Conservation (phyloP, 2,797 vertebrate species). For the Syncerus caffer region DNA sequence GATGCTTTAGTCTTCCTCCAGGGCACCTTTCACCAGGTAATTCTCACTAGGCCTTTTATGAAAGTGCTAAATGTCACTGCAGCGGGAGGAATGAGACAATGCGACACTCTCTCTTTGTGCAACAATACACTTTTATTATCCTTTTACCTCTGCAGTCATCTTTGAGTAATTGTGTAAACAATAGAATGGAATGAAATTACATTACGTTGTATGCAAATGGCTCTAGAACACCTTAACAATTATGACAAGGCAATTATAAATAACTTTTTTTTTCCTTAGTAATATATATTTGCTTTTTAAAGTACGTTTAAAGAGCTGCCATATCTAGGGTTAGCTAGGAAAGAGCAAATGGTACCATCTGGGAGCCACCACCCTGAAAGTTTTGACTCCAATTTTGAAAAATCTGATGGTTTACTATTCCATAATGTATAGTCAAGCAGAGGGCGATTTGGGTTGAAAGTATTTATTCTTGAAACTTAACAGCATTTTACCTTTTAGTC, state of each 20-base stretch:
- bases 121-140: slow-evolving; percentile 86
- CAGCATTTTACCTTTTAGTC: slow-evolving; percentile 75
- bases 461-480: slow-evolving; percentile 76
- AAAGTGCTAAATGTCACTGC: background rate
- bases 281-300: slow-evolving; percentile 86
- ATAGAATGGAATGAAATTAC: slow-evolving; percentile 87
- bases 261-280: slow-evolving; percentile 83
- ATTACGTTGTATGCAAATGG: slow-evolving; percentile 84
- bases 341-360: slow-evolving; percentile 80
- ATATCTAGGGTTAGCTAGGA: slow-evolving; percentile 84
- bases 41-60: background rate
- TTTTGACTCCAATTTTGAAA: slow-evolving; percentile 74
- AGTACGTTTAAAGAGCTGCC: slow-evolving; percentile 86
- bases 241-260: slow-evolving; percentile 88
- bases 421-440: slow-evolving; percentile 76
- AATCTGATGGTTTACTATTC: slow-evolving; percentile 78
- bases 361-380: slow-evolving; percentile 69
- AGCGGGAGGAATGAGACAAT: slow-evolving; percentile 25
- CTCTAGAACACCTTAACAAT: slow-evolving; percentile 86
- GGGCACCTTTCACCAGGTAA: background rate
- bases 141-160: slow-evolving; percentile 85
- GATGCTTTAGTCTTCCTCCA: background rate
- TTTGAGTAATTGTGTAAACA: slow-evolving; percentile 88
- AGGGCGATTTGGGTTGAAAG: slow-evolving; percentile 75
- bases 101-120: slow-evolving; percentile 75